Evolutionary conservation across 1,140 invertebrate species (phyloP).

Genomic region (Cryptotermes secundus): DNA sequence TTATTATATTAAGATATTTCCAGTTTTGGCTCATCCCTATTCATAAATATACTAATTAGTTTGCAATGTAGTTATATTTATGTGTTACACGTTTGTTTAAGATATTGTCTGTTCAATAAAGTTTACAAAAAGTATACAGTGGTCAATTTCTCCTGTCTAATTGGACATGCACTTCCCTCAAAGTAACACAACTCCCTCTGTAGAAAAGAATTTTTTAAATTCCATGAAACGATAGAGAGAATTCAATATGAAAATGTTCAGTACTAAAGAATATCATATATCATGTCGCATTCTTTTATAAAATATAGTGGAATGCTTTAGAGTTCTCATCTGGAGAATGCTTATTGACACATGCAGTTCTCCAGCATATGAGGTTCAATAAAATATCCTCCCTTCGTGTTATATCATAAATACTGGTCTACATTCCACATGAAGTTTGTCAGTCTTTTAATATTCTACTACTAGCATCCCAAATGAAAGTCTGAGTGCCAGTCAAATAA

Average conservation of each 20-base stretch:
- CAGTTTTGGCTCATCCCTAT: not conserved
- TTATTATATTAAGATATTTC: not conserved
- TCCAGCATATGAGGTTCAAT: no score
- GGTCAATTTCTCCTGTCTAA: not conserved
- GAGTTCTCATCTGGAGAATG: no score
- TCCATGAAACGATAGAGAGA: not conserved
- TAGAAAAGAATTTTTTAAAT: not conserved
- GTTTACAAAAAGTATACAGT: not conserved
- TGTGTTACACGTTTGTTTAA: not conserved
- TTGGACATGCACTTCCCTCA: not conserved
- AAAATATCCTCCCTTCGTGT: not conserved
- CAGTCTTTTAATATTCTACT: slow-evolving; percentile 15
- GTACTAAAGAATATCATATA: not conserved
- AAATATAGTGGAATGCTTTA: no score
- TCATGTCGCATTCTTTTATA: not conserved
- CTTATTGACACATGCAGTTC: no score
- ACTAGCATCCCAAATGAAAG: not conserved
- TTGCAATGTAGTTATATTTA: not conserved
- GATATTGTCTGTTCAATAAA: not conserved
- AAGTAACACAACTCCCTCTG: not conserved
- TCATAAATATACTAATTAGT: not conserved
- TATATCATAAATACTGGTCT: not conserved
- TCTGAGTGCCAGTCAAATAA: not conserved
- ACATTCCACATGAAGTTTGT: not conserved
- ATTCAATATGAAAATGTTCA: not conserved